phyloP scores from a whole-genome alignment of 2,113 vertebrate species.

The Eulacestoma nigropectus region DNA sequence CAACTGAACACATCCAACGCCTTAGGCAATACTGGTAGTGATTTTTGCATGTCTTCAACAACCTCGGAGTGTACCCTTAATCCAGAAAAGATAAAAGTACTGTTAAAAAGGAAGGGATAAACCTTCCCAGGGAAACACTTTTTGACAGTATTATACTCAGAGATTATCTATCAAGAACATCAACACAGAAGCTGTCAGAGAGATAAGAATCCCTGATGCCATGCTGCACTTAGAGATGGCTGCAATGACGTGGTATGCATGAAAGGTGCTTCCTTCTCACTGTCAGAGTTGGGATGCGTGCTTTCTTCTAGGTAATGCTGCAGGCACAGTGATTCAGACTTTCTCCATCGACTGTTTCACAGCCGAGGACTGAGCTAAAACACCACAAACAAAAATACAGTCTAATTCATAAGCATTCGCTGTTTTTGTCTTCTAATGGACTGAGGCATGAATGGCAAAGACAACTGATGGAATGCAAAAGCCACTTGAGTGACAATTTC shows the following conservation, averaged over 20 bases:
- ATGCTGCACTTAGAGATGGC: background rate
- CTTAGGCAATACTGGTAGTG: background rate
- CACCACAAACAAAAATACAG: background rate
- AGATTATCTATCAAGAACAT: background rate
- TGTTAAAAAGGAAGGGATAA: background rate
- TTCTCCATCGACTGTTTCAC: background rate
- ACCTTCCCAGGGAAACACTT: background rate
- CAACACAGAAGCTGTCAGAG: background rate
- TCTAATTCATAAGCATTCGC: background rate
- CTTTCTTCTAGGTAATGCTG: background rate
- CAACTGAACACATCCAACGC: background rate
- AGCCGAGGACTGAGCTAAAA: background rate
- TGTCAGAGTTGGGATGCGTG: background rate
- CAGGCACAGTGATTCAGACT: background rate
- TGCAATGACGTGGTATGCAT: background rate
- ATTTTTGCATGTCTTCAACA: background rate
- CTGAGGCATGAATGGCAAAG: background rate
- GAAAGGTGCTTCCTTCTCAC: background rate
- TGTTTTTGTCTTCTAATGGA: background rate
- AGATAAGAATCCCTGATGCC: background rate
- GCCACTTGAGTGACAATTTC: background rate
- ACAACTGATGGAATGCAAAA: background rate
- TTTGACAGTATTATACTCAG: background rate
- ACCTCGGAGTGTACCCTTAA: background rate
- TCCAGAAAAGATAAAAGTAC: background rate